phyloP scores from a whole-genome alignment of 2,888 invertebrate genomes.

The Eustalomyia histrio region DNA sequence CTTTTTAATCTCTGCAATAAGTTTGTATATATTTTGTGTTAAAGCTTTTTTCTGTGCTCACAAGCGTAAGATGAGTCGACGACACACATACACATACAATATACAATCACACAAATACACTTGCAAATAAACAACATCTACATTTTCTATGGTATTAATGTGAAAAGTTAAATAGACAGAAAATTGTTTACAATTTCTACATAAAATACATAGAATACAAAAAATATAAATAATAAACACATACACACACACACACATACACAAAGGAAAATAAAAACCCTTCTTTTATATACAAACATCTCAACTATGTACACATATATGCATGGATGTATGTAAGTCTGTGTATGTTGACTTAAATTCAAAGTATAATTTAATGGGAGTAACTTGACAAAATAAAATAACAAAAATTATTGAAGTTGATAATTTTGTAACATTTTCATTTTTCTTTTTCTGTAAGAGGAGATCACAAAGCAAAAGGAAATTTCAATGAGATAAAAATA shows the following conservation, averaged over 20 bases:
- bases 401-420: constrained; percentile 42
- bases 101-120: constrained; percentile 27
- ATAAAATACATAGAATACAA: constrained; percentile 35
- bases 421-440: constrained; percentile 42
- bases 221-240: constrained; percentile 5
- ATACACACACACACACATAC: neutral
- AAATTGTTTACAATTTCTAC: constrained; percentile 75
- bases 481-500: constrained; percentile 20
- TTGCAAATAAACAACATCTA: neutral
- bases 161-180: constrained; percentile 76
- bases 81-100: constrained; percentile 33
- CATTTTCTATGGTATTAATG: constrained; percentile 57
- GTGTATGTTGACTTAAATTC: neutral
- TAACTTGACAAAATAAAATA: neutral
- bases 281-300: constrained; percentile 7
- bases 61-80: constrained; percentile 54
- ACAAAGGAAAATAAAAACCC: neutral
- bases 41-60: constrained; percentile 40
- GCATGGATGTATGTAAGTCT: too few relatives aligned
- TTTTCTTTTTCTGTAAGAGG: neutral
- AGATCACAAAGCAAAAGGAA: constrained; percentile 18
- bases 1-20: neutral
- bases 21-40: constrained; percentile 10
- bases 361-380: constrained; percentile 7
- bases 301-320: neutral